Conservation (phyloP, 1,140 invertebrate genomes). For the Nilaparvata lugens region DNA sequence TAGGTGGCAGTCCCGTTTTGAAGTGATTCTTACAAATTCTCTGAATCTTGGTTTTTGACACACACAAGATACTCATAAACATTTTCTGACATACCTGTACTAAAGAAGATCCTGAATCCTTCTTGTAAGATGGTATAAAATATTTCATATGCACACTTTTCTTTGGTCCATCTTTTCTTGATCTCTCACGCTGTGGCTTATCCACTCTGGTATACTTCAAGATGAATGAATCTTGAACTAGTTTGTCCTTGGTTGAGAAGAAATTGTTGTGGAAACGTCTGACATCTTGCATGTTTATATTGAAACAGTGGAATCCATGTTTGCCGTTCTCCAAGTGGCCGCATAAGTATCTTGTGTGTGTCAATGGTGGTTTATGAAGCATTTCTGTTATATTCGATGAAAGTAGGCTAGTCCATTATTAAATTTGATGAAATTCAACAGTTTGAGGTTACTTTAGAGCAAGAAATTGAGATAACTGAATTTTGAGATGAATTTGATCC, state of each 20-base stretch:
- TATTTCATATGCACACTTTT: background rate
- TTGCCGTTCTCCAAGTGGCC: too few species aligned
- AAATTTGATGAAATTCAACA: too few species aligned
- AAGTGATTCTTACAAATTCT: slow-evolving; percentile 2
- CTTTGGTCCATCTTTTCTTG: background rate
- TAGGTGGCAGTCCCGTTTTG: background rate
- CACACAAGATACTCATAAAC: background rate
- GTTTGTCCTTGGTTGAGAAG: background rate
- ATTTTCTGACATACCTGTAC: background rate
- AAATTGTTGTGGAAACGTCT: background rate
- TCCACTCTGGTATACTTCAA: background rate
- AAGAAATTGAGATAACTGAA: too few species aligned
- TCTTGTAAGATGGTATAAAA: background rate
- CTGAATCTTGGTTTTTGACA: background rate
- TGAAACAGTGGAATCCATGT: too few species aligned
- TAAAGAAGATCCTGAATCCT: background rate
- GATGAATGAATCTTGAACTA: background rate
- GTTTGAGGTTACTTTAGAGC: too few species aligned
- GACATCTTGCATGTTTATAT: background rate
- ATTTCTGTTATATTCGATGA: too few species aligned
- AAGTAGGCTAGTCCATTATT: too few species aligned
- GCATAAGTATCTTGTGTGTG: too few species aligned
- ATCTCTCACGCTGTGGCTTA: background rate
- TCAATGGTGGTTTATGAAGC: too few species aligned
- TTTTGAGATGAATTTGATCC: too few species aligned